phyloP scores from a whole-genome alignment of 2,888 invertebrate genomes.

The Parthenolecanium corni region DNA sequence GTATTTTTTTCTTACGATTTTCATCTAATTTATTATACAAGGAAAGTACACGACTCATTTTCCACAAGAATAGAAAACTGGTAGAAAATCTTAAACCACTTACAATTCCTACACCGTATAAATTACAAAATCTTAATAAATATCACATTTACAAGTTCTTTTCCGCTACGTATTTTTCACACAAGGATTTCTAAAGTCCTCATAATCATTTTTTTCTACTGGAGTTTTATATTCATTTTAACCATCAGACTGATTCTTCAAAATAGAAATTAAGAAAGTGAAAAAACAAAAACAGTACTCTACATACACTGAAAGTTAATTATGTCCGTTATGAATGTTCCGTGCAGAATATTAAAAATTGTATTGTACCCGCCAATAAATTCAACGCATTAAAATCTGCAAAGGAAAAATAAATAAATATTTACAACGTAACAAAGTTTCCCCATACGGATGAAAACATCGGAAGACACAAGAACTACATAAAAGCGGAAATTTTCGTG shows the following conservation, averaged over 20 bases:
- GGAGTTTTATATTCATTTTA: too few relatives aligned
- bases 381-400: background rate
- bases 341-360: too few relatives aligned
- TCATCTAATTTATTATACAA: background rate
- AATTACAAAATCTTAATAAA: constrained; percentile 23
- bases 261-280: too few relatives aligned
- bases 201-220: too few relatives aligned
- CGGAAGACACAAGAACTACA: background rate
- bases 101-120: constrained; percentile 13
- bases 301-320: too few relatives aligned
- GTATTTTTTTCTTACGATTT: background rate
- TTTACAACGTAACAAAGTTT: background rate
- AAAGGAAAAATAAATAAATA: background rate
- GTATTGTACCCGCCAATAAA: background rate
- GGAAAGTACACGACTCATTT: background rate
- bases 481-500: background rate
- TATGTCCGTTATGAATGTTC: too few relatives aligned
- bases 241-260: too few relatives aligned
- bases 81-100: constrained; percentile 22
- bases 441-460: background rate
- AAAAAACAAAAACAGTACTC: too few relatives aligned
- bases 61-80: constrained; percentile 10
- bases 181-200: too few relatives aligned
- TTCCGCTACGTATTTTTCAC: constrained; percentile 1
- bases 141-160: constrained; percentile 21